Conservation (phyloP, 2,113 vertebrate species). For the Calyptommatus sinebrachiatus region DNA sequence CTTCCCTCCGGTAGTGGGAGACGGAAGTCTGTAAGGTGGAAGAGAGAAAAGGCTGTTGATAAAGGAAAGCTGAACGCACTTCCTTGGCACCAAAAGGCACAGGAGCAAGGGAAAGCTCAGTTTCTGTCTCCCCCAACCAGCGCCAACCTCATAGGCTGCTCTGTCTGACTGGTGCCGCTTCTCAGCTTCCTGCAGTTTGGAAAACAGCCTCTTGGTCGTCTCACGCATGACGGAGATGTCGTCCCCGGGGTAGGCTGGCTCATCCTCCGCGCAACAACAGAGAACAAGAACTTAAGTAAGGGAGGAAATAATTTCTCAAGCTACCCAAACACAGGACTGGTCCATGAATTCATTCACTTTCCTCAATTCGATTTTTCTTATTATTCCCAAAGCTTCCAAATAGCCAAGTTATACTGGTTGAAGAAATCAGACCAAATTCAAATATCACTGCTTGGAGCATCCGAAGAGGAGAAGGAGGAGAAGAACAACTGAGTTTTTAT, state of each 20-base stretch:
- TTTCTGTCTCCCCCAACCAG: too few species aligned
- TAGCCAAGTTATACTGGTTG: too few species aligned
- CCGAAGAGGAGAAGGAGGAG: too few species aligned
- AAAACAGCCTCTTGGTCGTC: slow-evolving; percentile 77
- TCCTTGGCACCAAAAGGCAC: too few species aligned
- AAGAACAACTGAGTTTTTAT: too few species aligned
- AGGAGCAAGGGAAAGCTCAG: too few species aligned
- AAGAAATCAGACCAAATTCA: too few species aligned
- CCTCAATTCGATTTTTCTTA: too few species aligned
- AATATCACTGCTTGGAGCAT: too few species aligned
- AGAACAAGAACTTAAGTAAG: not conserved
- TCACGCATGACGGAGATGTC: slow-evolving; percentile 80
- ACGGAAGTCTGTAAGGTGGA: slow-evolving; percentile 70
- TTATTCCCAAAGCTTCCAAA: too few species aligned
- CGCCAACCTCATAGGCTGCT: slow-evolving; percentile 78
- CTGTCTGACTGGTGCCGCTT: slow-evolving; percentile 80
- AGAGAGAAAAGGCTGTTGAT: fast-evolving
- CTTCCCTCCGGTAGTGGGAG: slow-evolving; percentile 72
- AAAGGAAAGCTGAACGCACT: too few species aligned
- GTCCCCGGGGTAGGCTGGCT: slow-evolving; percentile 52
- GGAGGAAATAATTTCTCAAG: not conserved
- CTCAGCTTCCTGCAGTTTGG: slow-evolving; percentile 81
- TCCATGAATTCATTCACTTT: not conserved
- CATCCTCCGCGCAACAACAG: slow-evolving; percentile 23
- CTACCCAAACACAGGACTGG: not conserved